Conservation (phyloP, 92 coral and sea anemone genomes). For the Actinernus sp. region DNA sequence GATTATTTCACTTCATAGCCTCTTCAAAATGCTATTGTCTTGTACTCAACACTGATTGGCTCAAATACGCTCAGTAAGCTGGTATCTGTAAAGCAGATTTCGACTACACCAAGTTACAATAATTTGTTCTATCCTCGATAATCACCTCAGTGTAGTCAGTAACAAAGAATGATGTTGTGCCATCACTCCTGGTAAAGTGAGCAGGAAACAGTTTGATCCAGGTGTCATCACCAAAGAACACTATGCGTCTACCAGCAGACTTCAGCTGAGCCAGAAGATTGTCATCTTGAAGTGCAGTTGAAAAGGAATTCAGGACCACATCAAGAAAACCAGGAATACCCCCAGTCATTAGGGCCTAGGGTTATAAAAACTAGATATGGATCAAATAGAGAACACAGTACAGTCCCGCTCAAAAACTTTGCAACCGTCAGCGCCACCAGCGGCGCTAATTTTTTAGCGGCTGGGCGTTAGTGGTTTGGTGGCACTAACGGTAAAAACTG, state of each 20-base stretch:
- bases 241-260: conserved; percentile 65
- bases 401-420: no score
- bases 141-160: conserved; percentile 96
- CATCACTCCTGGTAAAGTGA: conserved; percentile 84
- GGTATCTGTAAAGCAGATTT: no score
- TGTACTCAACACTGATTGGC: no score
- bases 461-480: no score
- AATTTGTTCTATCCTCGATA: background rate
- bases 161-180: conserved; percentile 97
- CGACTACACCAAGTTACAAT: no score
- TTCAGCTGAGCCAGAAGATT: conserved; percentile 77
- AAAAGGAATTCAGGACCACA: conserved; percentile 80
- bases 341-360: conserved; percentile 92
- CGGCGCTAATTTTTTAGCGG: no score
- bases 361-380: background rate
- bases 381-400: no score
- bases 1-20: no score
- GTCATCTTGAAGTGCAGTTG: conserved; percentile 84
- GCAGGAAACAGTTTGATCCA: conserved; percentile 96
- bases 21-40: no score
- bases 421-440: no score
- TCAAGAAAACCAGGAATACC: conserved; percentile 96
- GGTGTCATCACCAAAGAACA: conserved; percentile 96
- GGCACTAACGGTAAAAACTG: no score
- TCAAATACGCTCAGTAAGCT: no score